Conservation (phyloP, 2,113 vertebrate genomes). For the Anolis carolinensis region DNA sequence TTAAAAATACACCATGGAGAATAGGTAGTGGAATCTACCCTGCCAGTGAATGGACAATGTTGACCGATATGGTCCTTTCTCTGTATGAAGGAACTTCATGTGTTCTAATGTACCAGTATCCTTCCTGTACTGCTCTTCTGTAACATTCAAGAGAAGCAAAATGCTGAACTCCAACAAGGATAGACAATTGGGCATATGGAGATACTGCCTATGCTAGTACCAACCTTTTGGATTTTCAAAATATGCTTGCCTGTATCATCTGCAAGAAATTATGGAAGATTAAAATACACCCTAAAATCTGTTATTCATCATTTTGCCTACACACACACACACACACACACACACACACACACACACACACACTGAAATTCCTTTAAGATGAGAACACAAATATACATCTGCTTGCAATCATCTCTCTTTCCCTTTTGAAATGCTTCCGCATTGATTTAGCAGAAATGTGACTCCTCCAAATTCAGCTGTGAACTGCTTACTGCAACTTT, state of each 20-base stretch:
- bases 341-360: too few relatives aligned
- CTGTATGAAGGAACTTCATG: neutral
- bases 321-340: too few relatives aligned
- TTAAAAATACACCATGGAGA: too few relatives aligned
- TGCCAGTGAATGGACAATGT: neutral
- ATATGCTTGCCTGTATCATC: slow-evolving; percentile 14
- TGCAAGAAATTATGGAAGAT: slow-evolving; percentile 55
- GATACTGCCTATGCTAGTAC: neutral
- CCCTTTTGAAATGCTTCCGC: slow-evolving; percentile 23
- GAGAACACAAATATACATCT: slow-evolving; percentile 58
- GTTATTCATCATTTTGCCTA: neutral
- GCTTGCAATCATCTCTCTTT: slow-evolving; percentile 66
- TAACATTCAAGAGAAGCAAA: neutral
- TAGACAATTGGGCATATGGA: neutral
- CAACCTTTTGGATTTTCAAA: neutral
- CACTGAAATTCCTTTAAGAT: slow-evolving; percentile 61
- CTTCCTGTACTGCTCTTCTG: neutral
- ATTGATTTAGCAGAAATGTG: slow-evolving; percentile 61
- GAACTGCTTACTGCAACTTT: neutral
- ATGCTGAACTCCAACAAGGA: neutral
- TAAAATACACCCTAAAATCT: slow-evolving; percentile 5
- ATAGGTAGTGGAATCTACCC: too few relatives aligned
- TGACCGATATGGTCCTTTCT: neutral
- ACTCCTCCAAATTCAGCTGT: slow-evolving; percentile 40
- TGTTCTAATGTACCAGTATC: neutral